Evolutionary conservation across 2,113 vertebrate species (phyloP), one percentile per base, ranked within the genome.

Genomic region (Entelurus aequoreus): DNA sequence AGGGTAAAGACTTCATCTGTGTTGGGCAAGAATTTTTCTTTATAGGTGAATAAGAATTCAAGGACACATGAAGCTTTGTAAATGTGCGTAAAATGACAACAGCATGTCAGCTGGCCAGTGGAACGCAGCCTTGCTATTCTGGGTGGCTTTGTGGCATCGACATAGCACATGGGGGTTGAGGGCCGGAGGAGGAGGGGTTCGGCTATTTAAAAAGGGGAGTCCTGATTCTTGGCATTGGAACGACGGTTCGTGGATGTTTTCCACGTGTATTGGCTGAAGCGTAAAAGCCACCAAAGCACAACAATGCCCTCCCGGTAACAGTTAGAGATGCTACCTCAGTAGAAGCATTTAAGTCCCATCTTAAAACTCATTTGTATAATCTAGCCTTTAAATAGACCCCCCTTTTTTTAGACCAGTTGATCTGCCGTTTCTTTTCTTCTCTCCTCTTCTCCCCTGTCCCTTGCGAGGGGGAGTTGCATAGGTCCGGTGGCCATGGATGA

Each of bases 61-160:
- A 15, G 40, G 55, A 57, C 55, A 57, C 42, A 14, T 37, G 38
- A 57, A 44, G 54, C 19, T 38, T 40, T 63, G 57, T 15, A 62
- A 53, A 10, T 6, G 28, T 3, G 38, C 48, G 71, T 60, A 36
- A 55, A 66, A 66, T 60, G 69, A 67, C 54, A 62, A 71, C 48
- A 6, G 52, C 37, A 74, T 53, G 74, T 71, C 71, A 74, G 70
- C 71, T 75, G 72, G 59, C 46, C 48, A 54, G 44, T 63, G 77
- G 79, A 82, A 85, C 77, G 75, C 64, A 72, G 57, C 6, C 46
- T 16, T 48, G 68, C 80, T 85, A 84, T 87, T 86, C 69, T 77
- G 54, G 72, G 78, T 60, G 59, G 52, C 52, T 71, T 66, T 71
- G 68, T 68, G 68, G 68, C 63, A 60, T 65, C 62, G 37, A 56